Evolutionary conservation across 1,140 invertebrate genomes (phyloP), one percentile per base, ranked within the genome.

Genomic region (Micrasema minimum): DNA sequence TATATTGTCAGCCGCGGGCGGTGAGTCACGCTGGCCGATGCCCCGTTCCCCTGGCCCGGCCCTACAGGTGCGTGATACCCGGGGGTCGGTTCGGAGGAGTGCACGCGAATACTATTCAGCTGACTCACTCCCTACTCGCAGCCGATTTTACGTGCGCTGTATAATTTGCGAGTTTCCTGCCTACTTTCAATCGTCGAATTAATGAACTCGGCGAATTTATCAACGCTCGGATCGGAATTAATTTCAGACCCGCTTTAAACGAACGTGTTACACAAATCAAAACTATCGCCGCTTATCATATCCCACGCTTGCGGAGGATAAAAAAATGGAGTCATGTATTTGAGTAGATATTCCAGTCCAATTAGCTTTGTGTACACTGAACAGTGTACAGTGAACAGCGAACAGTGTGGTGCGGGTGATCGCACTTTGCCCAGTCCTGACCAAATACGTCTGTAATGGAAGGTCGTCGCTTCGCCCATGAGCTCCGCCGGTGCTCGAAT

Each of bases 341-440:
- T 20, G 55, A 41, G 35, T 41, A 14, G 16, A 20, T 59, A 41
- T 20, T 59, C 31, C 10, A 43, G 35, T 41, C 55, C 37, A 59
- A 59, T 59, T 59, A 59, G 37, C 50, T n/a, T n/a, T 23, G 55
- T 43, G 55, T 41, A 38, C n/a, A n/a, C n/a, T n/a, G n/a, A n/a
- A n/a, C n/a, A n/a, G n/a, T n/a, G n/a, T n/a, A n/a, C n/a, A n/a
- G n/a, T n/a, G n/a, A n/a, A n/a, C n/a, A n/a, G n/a, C n/a, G n/a
- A n/a, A n/a, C 55, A 31, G 26, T 31, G 26, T 31, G 7, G 3
- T 31, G 51, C 26, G 26, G 59, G 59, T 62, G 59, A 62, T 43
- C 43, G 59, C 59, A 62, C 59, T 62, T 46, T 64, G 41, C 9
- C 18, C 26, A 31, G 59, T 64, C 41, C n/a, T 46, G 20, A 64